Evolutionary conservation across 2,888 invertebrate species (phyloP).

Genomic region (Synergus itoensis): DNA sequence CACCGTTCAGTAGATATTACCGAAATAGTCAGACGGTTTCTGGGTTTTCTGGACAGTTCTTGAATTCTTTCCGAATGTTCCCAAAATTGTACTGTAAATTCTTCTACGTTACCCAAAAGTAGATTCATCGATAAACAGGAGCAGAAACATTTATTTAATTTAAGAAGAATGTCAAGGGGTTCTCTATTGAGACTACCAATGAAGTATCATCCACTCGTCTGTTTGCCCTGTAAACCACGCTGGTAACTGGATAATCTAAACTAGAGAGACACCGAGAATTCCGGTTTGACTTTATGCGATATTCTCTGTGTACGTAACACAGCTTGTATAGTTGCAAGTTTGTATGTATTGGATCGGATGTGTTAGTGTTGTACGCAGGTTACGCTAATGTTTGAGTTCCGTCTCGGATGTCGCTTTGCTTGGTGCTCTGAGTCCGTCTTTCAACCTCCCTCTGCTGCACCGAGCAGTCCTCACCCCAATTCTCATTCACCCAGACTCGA

Average conservation of each 20-base stretch:
- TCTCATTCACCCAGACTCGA: constrained; percentile 43
- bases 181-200: background rate
- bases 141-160: background rate
- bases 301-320: constrained; percentile 59
- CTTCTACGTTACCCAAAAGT: background rate
- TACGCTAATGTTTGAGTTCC: constrained; percentile 70
- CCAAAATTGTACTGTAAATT: background rate
- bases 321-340: constrained; percentile 48
- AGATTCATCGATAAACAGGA: background rate
- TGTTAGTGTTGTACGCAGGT: constrained; percentile 45
- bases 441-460: background rate
- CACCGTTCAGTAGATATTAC: too few species aligned
- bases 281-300: constrained; percentile 66
- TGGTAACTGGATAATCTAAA: constrained; percentile 71
- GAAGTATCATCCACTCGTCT: constrained; percentile 65
- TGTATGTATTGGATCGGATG: constrained; percentile 48
- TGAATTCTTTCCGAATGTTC: too few species aligned
- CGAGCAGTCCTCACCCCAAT: constrained; percentile 7
- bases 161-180: background rate
- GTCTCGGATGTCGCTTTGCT: constrained; percentile 67
- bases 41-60: too few species aligned
- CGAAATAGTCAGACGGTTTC: too few species aligned
- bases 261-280: constrained; percentile 51
- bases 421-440: constrained; percentile 45
- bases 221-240: constrained; percentile 69